These are phyloP conservation scores for Lasius fuliginosus DNA, from an alignment of 2,888 invertebrate genomes.

Conservation along the genomic window DNA sequence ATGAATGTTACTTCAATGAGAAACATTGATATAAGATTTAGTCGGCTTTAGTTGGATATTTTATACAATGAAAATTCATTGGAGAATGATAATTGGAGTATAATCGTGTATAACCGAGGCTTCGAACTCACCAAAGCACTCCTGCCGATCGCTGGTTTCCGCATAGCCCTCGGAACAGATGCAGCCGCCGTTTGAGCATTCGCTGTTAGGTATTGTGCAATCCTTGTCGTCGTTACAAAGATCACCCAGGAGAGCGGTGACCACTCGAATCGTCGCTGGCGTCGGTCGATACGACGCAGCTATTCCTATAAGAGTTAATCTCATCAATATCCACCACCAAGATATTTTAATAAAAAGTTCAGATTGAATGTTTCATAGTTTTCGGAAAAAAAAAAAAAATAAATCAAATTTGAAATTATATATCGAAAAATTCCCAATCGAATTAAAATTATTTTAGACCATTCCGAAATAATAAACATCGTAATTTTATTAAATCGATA, in stretches of 20 bases:
- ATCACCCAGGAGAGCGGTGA: constrained; percentile 92
- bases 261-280: constrained; percentile 89
- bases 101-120: background rate
- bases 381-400: background rate
- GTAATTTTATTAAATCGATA: background rate
- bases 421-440: background rate
- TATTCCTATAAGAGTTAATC: constrained; percentile 75
- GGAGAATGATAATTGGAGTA: background rate
- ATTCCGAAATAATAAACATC: background rate
- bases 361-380: background rate
- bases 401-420: background rate
- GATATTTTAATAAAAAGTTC: background rate
- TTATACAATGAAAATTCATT: background rate
- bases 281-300: constrained; percentile 89
- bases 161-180: constrained; percentile 91
- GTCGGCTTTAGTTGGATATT: background rate
- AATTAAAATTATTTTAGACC: background rate
- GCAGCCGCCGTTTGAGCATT: constrained; percentile 92
- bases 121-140: constrained; percentile 87
- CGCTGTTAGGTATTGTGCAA: constrained; percentile 91
- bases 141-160: constrained; percentile 89
- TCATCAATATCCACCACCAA: background rate
- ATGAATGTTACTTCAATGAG: background rate
- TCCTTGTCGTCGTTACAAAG: constrained; percentile 91
- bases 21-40: background rate